Conservation (phyloP, 2,113 vertebrate genomes). For the Sinocyclocheilus rhinocerous region DNA sequence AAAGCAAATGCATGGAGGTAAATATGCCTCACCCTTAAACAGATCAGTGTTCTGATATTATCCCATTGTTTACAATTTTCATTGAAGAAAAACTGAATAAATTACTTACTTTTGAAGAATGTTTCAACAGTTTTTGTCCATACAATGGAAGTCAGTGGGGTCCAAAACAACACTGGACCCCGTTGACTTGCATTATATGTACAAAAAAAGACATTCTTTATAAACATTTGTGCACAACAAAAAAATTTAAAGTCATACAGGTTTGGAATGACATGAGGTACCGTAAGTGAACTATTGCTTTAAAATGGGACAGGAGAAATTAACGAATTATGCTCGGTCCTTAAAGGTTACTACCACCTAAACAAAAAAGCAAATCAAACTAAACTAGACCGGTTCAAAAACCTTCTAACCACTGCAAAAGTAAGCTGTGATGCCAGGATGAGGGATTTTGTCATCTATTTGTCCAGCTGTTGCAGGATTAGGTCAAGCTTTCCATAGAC, state of each 20-base stretch:
- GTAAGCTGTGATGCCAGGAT: not conserved
- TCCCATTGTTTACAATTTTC: not conserved
- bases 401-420: not conserved
- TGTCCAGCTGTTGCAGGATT: conserved; percentile 24
- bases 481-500: not conserved
- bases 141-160: not conserved
- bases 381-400: not conserved
- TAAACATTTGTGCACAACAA: not conserved
- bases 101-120: not conserved
- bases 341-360: not conserved
- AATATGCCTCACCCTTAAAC: not conserved
- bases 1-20: not conserved
- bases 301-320: not conserved
- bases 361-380: not conserved
- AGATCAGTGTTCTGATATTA: not conserved
- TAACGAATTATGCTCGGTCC: no score
- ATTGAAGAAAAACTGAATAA: not conserved
- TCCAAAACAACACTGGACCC: not conserved
- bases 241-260: no score
- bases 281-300: no score
- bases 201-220: not conserved
- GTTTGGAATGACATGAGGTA: not conserved
- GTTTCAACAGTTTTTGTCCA: not conserved
- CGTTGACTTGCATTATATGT: not conserved
- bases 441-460: not conserved